A percentile compares a stretch with the other conserved stretches of the same genome.
Conservation (phyloP, 2,113 vertebrate genomes). For the Aphyosemion australe region DNA sequence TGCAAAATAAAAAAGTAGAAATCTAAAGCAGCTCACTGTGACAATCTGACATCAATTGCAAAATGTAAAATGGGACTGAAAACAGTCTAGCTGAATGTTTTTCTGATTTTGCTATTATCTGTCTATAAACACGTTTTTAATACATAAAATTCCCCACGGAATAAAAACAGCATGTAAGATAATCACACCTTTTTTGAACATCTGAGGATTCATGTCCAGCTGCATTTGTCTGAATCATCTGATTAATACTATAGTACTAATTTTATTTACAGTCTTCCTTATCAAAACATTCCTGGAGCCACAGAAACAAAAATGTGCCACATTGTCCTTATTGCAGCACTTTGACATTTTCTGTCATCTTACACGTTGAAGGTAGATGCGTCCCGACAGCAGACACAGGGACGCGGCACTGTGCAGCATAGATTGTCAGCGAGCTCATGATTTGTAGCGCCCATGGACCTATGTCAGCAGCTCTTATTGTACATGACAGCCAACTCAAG, state of each 20-base stretch:
- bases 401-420: slow-evolving; percentile 7
- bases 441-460: slow-evolving; percentile 25
- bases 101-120: too few relatives aligned
- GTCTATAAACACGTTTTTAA: too few relatives aligned
- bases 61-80: too few relatives aligned
- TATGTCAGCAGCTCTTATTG: slow-evolving; percentile 25
- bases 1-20: too few relatives aligned
- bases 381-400: slow-evolving; percentile 36
- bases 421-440: slow-evolving; percentile 49
- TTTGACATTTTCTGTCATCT: slow-evolving; percentile 36
- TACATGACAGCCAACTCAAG: slow-evolving; percentile 29
- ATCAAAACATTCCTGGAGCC: neutral
- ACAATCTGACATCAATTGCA: too few relatives aligned
- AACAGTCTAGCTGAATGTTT: too few relatives aligned
- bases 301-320: slow-evolving; percentile 22
- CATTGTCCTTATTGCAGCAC: slow-evolving; percentile 13
- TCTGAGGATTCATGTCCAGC: too few relatives aligned
- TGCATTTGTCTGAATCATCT: neutral
- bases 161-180: too few relatives aligned
- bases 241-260: neutral
- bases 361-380: slow-evolving; percentile 36
- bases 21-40: too few relatives aligned
- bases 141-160: too few relatives aligned
- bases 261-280: neutral
- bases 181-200: too few relatives aligned